Percentiles rank a stretch among this genome's conserved stretches.
These are phyloP conservation scores for Laothoe populi DNA, from an alignment of 2,888 invertebrate species.

Conservation along the genomic window DNA sequence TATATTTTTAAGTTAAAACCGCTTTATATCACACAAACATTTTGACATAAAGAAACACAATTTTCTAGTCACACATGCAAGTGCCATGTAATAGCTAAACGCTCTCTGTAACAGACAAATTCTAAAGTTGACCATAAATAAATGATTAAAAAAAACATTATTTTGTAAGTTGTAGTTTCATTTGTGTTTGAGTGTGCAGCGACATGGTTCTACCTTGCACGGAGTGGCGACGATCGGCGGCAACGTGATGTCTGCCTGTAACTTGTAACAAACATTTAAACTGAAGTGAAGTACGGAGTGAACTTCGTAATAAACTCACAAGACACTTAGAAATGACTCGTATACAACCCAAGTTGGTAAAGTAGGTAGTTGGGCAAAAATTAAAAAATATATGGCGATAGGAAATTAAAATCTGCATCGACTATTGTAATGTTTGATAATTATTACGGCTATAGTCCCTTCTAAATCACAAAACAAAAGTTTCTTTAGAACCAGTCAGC, in stretches of 20 bases:
- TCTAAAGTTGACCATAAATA: conserved; percentile 50
- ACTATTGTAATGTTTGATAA: too few relatives aligned
- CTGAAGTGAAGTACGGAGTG: too few relatives aligned
- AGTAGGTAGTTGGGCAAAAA: too few relatives aligned
- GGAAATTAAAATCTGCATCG: too few relatives aligned
- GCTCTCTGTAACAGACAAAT: conserved; percentile 56
- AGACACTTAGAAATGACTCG: too few relatives aligned
- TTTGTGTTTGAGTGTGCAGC: conserved; percentile 51
- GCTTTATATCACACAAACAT: conserved; percentile 49
- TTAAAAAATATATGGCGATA: too few relatives aligned
- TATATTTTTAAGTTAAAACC: conserved; percentile 47
- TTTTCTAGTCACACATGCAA: conserved; percentile 69
- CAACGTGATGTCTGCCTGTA: conserved; percentile 45
- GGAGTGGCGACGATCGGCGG: conserved; percentile 50
- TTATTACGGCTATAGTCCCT: too few relatives aligned
- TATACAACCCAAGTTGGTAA: too few relatives aligned
- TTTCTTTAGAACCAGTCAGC: too few relatives aligned
- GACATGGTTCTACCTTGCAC: conserved; percentile 45
- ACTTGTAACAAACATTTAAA: too few relatives aligned
- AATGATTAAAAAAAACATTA: conserved; percentile 52
- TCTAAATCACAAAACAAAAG: too few relatives aligned
- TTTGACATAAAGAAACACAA: conserved; percentile 49
- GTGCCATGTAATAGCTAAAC: conserved; percentile 74
- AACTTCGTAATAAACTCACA: background rate
- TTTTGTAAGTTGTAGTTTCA: conserved; percentile 57